Base-by-base conservation (phyloP, 2,113 vertebrate genomes). In the Centropus bengalensis region DNA sequence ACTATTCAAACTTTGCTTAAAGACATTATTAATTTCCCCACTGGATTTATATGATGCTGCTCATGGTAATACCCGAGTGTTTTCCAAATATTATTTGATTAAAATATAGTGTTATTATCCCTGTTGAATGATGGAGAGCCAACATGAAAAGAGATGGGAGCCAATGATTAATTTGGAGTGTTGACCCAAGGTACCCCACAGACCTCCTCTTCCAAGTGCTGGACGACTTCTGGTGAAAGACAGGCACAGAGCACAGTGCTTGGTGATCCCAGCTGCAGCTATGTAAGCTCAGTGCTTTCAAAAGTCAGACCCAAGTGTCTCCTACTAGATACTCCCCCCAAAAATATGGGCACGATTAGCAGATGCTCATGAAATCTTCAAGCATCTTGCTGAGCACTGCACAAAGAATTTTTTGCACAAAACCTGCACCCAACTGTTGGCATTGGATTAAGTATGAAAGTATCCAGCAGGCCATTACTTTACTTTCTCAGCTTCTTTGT, bases 1-100 rank as follows among this genome's bases (percentile, higher is more conserved):
- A 38, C 75, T 80, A 79, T 91, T 95, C 92, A 94, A 80, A 66
- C 63, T 45, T 75, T 32, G 59, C 76, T 91, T 92, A 86, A 80
- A 93, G 86, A 82, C 82, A 3, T 52, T 82, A 92, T 79, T 91
- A 64, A 89, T 83, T 86, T 94, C 55, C 63, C 67, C 1, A 12
- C 14, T 1, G 16, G 75, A 88, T 70, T 93, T 86, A 73, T 55
- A 32, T 2, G 1, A 52, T 30, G 52, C 81, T 63, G 76, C 38
- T 83, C 40, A 13, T 0, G 0, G 74, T 9, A 85, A 52, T 64
- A 75, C 51, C n/a, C 2, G 2, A 83, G 68, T 1, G 1, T 40
- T 71, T 79, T 64, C n/a, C 66, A 68, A 78, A 89, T 26, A 40
- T 52, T 15, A 56, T n/a, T 44, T 30, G 58, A 66, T 62, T 91